Percentiles rank a stretch among this genome's conserved stretches.
Evolutionary conservation across 2,888 invertebrate genomes (phyloP).

Genomic region (Ptychoptera contaminata): DNA sequence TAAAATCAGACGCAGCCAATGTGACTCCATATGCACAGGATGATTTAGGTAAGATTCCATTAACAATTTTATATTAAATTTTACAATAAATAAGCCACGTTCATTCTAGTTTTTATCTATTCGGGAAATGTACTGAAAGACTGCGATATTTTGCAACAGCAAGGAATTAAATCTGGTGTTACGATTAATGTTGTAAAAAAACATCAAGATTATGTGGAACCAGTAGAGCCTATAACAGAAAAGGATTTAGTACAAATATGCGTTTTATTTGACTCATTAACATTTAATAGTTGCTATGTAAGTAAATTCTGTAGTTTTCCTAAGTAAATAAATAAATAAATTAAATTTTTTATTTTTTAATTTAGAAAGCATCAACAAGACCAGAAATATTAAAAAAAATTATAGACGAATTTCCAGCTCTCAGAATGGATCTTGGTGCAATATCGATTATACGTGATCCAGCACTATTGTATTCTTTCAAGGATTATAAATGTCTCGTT

Average conservation of each 20-base stretch:
- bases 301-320: too few relatives aligned
- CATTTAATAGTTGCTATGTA: slow-evolving; percentile 1
- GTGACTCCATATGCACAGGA: slow-evolving; percentile 34
- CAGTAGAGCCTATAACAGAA: slow-evolving; percentile 9
- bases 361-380: slow-evolving; percentile 18
- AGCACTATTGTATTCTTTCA: slow-evolving; percentile 48
- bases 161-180: slow-evolving; percentile 37
- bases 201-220: slow-evolving; percentile 20
- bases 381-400: slow-evolving; percentile 36
- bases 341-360: neutral
- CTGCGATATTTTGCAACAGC: slow-evolving; percentile 36
- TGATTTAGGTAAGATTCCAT: slow-evolving; percentile 31
- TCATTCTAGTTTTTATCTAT: slow-evolving; percentile 42
- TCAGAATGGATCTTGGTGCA: slow-evolving; percentile 50
- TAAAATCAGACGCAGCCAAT: slow-evolving; percentile 35
- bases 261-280: neutral
- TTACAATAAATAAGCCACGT: slow-evolving; percentile 5
- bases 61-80: slow-evolving; percentile 11
- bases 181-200: slow-evolving; percentile 36
- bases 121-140: slow-evolving; percentile 47
- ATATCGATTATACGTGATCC: slow-evolving; percentile 56
- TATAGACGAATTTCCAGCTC: slow-evolving; percentile 47
- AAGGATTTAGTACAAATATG: slow-evolving; percentile 26
- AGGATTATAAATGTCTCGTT: slow-evolving; percentile 44
- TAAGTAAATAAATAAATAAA: neutral